Conservation (phyloP, 2,113 vertebrate species). For the Tamias sibiricus region DNA sequence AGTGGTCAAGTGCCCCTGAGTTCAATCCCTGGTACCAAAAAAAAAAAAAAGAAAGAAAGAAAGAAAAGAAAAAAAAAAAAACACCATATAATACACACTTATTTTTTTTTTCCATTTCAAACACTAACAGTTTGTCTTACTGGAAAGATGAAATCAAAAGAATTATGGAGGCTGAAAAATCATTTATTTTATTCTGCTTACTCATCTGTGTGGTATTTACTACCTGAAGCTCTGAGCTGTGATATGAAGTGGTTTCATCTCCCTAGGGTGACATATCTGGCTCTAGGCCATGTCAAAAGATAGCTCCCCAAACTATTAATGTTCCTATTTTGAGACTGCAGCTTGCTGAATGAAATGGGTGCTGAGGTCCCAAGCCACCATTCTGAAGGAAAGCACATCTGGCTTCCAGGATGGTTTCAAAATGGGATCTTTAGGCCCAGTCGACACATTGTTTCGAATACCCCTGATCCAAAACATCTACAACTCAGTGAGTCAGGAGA, state of each 20-base stretch:
- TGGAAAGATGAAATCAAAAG: not conserved
- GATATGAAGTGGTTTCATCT: not conserved
- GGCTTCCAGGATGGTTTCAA: not conserved
- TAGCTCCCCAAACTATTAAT: not conserved
- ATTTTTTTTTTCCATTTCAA: too few species aligned
- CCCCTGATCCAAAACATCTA: not conserved
- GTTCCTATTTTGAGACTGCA: not conserved
- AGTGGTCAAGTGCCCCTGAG: too few species aligned
- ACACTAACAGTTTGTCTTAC: not conserved
- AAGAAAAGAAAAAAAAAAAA: too few species aligned
- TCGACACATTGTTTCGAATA: not conserved
- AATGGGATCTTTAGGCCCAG: not conserved
- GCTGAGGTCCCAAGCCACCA: not conserved
- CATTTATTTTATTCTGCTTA: not conserved
- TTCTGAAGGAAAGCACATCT: not conserved
- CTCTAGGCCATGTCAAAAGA: slow-evolving; percentile 4
- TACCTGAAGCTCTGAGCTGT: not conserved
- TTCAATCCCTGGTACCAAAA: too few species aligned
- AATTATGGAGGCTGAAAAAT: not conserved
- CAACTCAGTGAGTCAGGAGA: not conserved
- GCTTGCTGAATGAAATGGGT: not conserved
- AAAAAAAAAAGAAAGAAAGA: too few species aligned
- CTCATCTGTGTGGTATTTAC: not conserved
- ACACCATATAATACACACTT: too few species aligned
- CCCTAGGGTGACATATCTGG: not conserved